Percentiles rank a stretch among this genome's conserved stretches.
Evolutionary conservation across 92 coral and sea anemone species (phyloP).

Genomic region (Blastomussa wellsi): DNA sequence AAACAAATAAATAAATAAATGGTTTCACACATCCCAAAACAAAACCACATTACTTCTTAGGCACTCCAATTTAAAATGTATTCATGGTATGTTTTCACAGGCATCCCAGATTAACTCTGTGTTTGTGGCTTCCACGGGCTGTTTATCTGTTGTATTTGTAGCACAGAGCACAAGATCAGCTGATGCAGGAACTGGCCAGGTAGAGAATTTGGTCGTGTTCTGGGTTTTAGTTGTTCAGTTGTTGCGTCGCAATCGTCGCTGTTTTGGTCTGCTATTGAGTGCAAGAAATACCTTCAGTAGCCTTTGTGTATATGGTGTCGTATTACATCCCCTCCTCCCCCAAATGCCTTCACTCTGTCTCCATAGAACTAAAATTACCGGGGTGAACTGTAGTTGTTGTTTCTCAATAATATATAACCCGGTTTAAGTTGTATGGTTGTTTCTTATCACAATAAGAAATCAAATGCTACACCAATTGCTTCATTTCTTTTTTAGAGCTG

Average conservation of each 20-base stretch:
- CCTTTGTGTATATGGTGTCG: neutral
- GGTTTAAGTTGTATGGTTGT: neutral
- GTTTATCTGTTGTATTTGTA: slow-evolving; percentile 16
- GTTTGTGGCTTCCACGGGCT: neutral
- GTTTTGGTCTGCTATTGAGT: neutral
- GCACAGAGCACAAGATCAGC: slow-evolving; percentile 5
- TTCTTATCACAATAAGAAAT: neutral
- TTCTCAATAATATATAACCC: neutral
- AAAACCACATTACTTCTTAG: neutral
- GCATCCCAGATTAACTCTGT: neutral
- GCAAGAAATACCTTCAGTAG: neutral
- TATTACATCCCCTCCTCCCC: neutral
- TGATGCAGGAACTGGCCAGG: slow-evolving; percentile 7
- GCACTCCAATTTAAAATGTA: too few relatives aligned
- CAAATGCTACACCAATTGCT: too few relatives aligned
- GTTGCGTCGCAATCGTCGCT: too few relatives aligned
- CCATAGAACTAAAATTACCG: too few relatives aligned
- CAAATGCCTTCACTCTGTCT: too few relatives aligned
- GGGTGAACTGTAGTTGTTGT: neutral
- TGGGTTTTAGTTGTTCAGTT: too few relatives aligned
- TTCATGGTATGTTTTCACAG: neutral
- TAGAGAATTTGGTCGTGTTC: neutral
- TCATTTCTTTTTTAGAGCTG: slow-evolving; percentile 4
- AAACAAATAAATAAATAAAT: too few relatives aligned
- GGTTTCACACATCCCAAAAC: neutral